Evolutionary conservation across 2,797 vertebrate genomes (phyloP), one percentile per base, ranked within the genome.

Genomic region (Anableps anableps): DNA sequence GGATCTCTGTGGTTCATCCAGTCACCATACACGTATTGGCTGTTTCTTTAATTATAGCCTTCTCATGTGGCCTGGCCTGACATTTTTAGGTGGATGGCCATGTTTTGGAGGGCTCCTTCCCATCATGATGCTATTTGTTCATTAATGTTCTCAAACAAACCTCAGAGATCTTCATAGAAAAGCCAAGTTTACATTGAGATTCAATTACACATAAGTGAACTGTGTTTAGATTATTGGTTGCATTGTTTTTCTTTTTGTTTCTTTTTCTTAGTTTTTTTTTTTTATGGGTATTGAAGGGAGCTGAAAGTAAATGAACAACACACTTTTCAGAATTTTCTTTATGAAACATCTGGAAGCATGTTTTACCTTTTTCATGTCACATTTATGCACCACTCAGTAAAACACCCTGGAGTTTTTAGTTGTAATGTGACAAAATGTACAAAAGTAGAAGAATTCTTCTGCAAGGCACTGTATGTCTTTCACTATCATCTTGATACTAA

Each of bases 401-500:
- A 71, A 71, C 7, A n/a, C 68, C 29, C 4, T 23, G 26, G 47
- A 17, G 1, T 9, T n/a, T 71, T 72, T 72, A 14, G 6, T 72
- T 72, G 38, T 17, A 43, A 47, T 29, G 41, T 45, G 43, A 47
- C n/a, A 71, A 29, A 47, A 29, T 17, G 16, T 29, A 47, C n/a
- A 71, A 29, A 68, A 71, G 26, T 7, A 68, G 38, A 58, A 58
- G 38, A 43, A 70, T 72, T 47, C 43, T 72, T 72, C 45, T 71
- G 26, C n/a, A 70, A 47, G 41, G 68, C 43, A 29, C n/a, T 72
- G 2, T 21, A n/a, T 16, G 68, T 72, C 68, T 72, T 76, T 88
- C 87, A 85, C 83, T 80, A 47, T 78, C 74, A 11, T 79, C 82
- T 79, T 47, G 16, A 38, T 75, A 80, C 58, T 72, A 41, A 6